Evolutionary conservation across 2,888 invertebrate species (phyloP).

Genomic region (Diplazon laetatorius): DNA sequence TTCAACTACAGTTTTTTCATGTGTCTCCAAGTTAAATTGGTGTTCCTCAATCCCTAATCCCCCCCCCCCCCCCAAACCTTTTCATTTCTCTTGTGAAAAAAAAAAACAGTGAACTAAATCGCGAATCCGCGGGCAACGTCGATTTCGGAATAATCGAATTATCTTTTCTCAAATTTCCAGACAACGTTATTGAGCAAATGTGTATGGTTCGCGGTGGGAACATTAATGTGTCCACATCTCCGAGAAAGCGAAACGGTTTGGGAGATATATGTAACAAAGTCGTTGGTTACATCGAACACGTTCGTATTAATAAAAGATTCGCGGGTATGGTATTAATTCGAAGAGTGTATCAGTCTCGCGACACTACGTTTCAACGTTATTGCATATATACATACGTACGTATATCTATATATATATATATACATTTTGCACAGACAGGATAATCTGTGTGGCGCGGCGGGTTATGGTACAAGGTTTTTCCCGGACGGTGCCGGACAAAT

Average conservation of each 20-base stretch:
- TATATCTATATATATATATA: slow-evolving; percentile 5
- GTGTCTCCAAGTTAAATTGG: no score
- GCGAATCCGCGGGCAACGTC: no score
- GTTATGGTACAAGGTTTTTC: slow-evolving; percentile 27
- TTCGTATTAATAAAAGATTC: not conserved
- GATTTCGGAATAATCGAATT: no score
- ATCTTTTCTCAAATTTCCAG: no score
- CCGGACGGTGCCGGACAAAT: slow-evolving; percentile 36
- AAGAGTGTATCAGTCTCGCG: not conserved
- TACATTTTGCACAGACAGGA: not conserved
- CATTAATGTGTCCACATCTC: not conserved
- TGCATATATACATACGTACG: not conserved
- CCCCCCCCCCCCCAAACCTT: no score
- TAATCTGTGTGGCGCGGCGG: not conserved
- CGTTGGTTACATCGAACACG: slow-evolving; percentile 16
- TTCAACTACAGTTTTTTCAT: no score
- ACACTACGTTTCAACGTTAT: slow-evolving; percentile 14
- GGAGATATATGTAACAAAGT: not conserved
- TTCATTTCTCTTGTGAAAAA: no score
- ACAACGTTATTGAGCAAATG: no score
- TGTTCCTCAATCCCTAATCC: no score
- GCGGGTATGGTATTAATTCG: slow-evolving; percentile 3
- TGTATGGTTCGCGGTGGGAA: no score
- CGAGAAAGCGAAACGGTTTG: slow-evolving; percentile 46
- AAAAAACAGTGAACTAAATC: no score